Conservation (phyloP, 2,888 invertebrate species). For the Mycalesis mineus region DNA sequence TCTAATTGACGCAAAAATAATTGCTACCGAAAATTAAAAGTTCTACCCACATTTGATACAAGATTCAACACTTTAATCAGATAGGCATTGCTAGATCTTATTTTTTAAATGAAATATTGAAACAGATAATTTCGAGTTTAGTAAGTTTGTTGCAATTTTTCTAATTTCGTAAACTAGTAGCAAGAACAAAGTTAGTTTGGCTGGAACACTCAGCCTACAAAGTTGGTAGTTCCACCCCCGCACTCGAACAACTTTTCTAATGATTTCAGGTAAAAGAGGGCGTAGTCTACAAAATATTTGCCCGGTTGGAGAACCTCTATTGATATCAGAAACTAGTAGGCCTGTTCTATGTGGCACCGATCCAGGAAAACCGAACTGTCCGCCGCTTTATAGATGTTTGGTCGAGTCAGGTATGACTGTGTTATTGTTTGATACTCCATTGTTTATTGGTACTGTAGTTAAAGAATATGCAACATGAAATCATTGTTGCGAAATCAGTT, state of each 20-base stretch:
- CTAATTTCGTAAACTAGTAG: too few species aligned
- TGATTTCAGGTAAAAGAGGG: constrained; percentile 82
- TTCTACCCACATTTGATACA: too few species aligned
- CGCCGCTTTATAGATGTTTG: constrained; percentile 87
- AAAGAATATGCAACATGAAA: background rate
- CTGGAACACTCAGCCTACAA: too few species aligned
- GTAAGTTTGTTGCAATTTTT: too few species aligned
- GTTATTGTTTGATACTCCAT: constrained; percentile 28
- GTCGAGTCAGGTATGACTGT: constrained; percentile 81
- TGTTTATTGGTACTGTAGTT: constrained; percentile 15
- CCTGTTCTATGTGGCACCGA: constrained; percentile 90
- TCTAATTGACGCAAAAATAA: too few species aligned
- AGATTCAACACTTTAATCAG: too few species aligned
- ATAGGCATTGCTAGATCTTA: too few species aligned
- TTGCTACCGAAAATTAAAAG: too few species aligned
- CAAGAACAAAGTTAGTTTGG: too few species aligned
- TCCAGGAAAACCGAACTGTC: constrained; percentile 89
- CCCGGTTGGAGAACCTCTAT: constrained; percentile 84
- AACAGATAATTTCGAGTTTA: too few species aligned
- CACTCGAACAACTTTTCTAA: background rate
- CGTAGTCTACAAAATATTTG: constrained; percentile 87
- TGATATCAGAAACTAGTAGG: constrained; percentile 84
- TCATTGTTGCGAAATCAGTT: background rate
- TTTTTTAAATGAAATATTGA: too few species aligned
- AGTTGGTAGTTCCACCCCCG: too few species aligned